Evolutionary conservation across 2,888 invertebrate species (phyloP).

Genomic region (Drosophila tripunctata): DNA sequence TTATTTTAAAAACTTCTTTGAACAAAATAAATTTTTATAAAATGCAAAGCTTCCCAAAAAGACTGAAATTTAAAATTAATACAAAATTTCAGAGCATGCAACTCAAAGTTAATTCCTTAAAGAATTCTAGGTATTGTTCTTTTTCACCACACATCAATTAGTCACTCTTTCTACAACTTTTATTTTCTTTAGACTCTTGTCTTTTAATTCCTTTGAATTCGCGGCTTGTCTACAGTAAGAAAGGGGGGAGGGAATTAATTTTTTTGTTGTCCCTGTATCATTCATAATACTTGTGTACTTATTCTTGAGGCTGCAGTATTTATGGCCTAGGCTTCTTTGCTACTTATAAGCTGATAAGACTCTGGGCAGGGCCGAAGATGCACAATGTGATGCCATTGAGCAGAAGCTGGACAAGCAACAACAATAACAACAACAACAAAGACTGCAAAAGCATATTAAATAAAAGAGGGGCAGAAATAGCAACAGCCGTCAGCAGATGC

Average conservation of each 20-base stretch:
- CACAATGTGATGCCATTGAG: constrained; percentile 53
- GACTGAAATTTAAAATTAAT: too few relatives aligned
- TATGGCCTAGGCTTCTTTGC: constrained; percentile 55
- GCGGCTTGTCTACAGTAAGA: neutral
- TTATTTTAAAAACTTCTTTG: too few relatives aligned
- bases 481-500: constrained; percentile 63
- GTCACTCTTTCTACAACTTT: neutral
- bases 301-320: constrained; percentile 44
- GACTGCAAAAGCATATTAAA: neutral
- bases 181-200: constrained; percentile 3
- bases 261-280: constrained; percentile 8
- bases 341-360: constrained; percentile 62
- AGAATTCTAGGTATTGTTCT: too few relatives aligned
- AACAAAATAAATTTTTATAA: neutral
- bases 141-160: neutral
- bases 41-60: too few relatives aligned
- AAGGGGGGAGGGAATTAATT: constrained; percentile 2
- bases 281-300: constrained; percentile 30
- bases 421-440: neutral
- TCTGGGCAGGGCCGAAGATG: constrained; percentile 32
- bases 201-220: constrained; percentile 4
- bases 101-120: too few relatives aligned
- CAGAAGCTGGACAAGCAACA: constrained; percentile 9
- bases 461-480: constrained; percentile 9
- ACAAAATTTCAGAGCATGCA: too few relatives aligned